Evolutionary conservation across 2,113 vertebrate genomes (phyloP), one percentile per base, ranked within the genome.

Genomic region (Notarius lentiginosus): DNA sequence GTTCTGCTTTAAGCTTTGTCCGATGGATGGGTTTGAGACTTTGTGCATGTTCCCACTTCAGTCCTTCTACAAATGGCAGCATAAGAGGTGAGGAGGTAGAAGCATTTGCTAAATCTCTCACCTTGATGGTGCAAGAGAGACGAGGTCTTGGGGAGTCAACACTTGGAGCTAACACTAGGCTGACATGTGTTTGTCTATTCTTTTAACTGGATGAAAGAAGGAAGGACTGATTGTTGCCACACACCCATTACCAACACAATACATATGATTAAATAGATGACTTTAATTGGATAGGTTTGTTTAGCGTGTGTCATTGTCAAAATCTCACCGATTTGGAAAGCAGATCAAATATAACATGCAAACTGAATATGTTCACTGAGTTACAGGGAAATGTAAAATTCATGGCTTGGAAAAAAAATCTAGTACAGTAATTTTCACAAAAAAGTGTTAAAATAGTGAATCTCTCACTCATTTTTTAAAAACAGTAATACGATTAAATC

Each of bases 121-220:
- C 34, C 68, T 88, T 73, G 27, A 86, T 22, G n/a, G 58, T 22
- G 9, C 24, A 51, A 51, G 73, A 58, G 84, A 86, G 27, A 84
- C 14, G 27, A 55, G 49, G 49, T 87, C 58, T 70, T 9, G 27
- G 12, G 61, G 41, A 30, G 75, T 79, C 80, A 84, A 90, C 89
- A 87, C 85, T 85, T 90, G 87, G 89, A 73, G 76, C 75, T 84
- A 76, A 84, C 88, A 88, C 82, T 68, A 58, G 20, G 58, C 87
- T 76, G 60, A 82, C 83, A 85, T 84, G 79, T 90, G 88, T 90
- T 89, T 91, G 89, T 89, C 86, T 86, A 81, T 87, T 86, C 79
- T 86, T 88, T 87, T 89, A 86, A 86, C 79, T 61, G 86, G 83
- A 87, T 90, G 72, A 89, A 90, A 87, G 85, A 79, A 79, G 86